Conservation (phyloP, 2,797 vertebrate genomes). For the Syngnathus rostellatus region DNA sequence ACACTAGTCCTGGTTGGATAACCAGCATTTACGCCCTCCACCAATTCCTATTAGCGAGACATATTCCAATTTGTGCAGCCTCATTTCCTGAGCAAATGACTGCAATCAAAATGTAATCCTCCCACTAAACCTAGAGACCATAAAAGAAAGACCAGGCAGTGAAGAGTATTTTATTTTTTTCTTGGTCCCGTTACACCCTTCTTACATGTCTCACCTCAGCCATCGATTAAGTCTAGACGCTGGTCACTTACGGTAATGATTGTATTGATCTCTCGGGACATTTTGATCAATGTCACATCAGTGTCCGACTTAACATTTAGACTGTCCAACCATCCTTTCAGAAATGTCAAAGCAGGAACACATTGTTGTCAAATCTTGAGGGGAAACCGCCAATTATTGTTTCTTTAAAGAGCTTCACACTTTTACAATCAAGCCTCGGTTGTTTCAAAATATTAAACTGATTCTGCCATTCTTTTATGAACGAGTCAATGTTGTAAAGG, state of each 20-base stretch:
- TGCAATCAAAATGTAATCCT: slow-evolving; percentile 48
- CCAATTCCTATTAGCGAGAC: slow-evolving; percentile 39
- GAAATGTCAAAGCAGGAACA: not conserved
- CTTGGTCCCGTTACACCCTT: not conserved
- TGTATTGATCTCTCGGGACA: not conserved
- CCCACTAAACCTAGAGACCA: slow-evolving; percentile 36
- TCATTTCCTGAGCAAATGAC: slow-evolving; percentile 53
- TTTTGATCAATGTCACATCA: not conserved
- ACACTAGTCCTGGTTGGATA: slow-evolving; percentile 14
- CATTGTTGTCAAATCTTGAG: not conserved
- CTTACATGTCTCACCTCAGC: not conserved
- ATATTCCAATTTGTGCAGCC: slow-evolving; percentile 48
- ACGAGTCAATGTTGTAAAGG: not conserved
- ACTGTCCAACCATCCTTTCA: not conserved
- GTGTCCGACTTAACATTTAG: not conserved
- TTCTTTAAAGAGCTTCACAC: not conserved
- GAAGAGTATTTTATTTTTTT: not conserved
- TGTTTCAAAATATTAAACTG: not conserved
- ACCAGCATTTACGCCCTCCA: slow-evolving; percentile 29
- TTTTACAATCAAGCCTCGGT: not conserved
- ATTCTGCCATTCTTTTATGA: not conserved
- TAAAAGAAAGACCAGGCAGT: slow-evolving; percentile 16
- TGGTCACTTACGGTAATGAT: slow-evolving; percentile 4
- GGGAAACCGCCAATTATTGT: not conserved
- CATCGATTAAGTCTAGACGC: not conserved